Evolutionary conservation across 2,888 invertebrate genomes (phyloP).

Genomic region (Phengaris arion): DNA sequence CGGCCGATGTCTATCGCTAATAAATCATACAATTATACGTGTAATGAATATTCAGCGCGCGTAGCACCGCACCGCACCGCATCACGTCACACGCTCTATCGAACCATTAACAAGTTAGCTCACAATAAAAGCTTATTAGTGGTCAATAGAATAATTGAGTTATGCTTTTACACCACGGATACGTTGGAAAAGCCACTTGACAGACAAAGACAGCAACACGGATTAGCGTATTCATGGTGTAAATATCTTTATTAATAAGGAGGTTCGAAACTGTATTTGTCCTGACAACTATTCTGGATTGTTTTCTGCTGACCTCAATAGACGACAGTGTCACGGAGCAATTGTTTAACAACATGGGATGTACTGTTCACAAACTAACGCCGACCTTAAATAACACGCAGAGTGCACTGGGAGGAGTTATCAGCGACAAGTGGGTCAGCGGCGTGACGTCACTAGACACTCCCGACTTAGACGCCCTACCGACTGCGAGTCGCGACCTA

Average conservation of each 20-base stretch:
- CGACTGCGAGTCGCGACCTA: slow-evolving; percentile 24
- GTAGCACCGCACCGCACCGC: slow-evolving; percentile 1
- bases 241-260: no score
- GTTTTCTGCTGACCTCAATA: background rate
- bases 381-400: background rate
- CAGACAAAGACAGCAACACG: background rate
- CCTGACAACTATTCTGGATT: background rate
- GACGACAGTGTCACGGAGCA: background rate
- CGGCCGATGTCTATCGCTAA: slow-evolving; percentile 29
- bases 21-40: slow-evolving; percentile 41
- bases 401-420: background rate
- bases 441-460: slow-evolving; percentile 37
- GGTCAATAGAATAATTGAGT: background rate
- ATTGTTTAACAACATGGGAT: background rate
- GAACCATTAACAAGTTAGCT: background rate
- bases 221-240: no score
- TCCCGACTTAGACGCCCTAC: slow-evolving; percentile 32
- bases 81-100: background rate
- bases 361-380: background rate
- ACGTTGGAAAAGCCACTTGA: no score
- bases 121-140: background rate
- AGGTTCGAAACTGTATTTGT: background rate
- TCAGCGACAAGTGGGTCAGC: slow-evolving; percentile 29
- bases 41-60: slow-evolving; percentile 45
- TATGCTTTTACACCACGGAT: background rate